A percentile compares a stretch with the other conserved stretches of the same genome.
Evolutionary conservation across 2,797 vertebrate species (phyloP).

Genomic region (Neosilurus mollespiculum): DNA sequence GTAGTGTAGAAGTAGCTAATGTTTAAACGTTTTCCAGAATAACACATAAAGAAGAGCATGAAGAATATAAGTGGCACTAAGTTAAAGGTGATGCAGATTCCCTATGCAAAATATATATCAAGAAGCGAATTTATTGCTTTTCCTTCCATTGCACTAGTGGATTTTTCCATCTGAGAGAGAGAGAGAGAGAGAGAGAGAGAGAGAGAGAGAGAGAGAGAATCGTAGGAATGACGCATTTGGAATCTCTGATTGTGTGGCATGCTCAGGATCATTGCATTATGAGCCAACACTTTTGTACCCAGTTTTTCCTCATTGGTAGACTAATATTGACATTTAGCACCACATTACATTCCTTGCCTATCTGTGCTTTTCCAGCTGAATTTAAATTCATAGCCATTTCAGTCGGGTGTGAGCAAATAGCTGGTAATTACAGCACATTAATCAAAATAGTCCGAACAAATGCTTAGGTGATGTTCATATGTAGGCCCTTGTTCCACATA

Average conservation of each 20-base stretch:
- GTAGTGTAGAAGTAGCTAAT: no score
- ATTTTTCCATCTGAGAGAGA: not conserved
- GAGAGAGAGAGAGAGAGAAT: not conserved
- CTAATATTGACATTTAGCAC: not conserved
- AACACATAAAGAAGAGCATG: not conserved
- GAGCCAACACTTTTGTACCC: not conserved
- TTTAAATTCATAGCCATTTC: not conserved
- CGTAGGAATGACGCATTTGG: slow-evolving; percentile 40
- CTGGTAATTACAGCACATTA: not conserved
- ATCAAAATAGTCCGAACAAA: not conserved
- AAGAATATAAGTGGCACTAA: not conserved
- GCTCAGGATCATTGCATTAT: slow-evolving; percentile 1
- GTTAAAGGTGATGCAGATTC: not conserved
- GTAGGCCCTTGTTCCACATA: not conserved
- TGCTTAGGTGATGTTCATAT: not conserved
- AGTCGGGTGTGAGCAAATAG: not conserved
- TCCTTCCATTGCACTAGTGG: not conserved
- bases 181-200: slow-evolving; percentile 2
- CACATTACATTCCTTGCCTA: not conserved
- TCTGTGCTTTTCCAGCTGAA: not conserved
- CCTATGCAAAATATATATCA: not conserved
- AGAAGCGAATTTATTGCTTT: not conserved
- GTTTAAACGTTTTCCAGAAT: not conserved
- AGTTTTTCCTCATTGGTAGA: not conserved
- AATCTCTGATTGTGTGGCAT: slow-evolving; percentile 25